These are phyloP conservation scores for Amphipoea lucens DNA, from an alignment of 2,888 invertebrate species.

Conservation along the genomic window DNA sequence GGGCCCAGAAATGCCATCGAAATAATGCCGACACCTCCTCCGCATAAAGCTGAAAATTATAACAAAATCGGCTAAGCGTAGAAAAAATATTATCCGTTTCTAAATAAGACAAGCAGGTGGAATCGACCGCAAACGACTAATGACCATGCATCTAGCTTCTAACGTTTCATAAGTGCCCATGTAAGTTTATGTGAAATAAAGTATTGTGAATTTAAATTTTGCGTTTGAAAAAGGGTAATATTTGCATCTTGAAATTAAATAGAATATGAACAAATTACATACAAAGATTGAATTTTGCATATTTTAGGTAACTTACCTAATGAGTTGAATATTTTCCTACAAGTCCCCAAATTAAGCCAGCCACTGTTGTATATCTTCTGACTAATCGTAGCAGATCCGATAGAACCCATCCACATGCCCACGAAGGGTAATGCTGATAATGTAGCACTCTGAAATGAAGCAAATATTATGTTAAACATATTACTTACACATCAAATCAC, in stretches of 20 bases:
- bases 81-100: background rate
- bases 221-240: too few relatives aligned
- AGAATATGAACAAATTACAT: background rate
- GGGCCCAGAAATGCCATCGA: constrained; percentile 88
- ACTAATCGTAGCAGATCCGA: constrained; percentile 91
- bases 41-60: constrained; percentile 87
- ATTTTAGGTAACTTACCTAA: constrained; percentile 75
- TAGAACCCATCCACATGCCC: constrained; percentile 92
- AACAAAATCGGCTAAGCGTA: background rate
- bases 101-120: too few relatives aligned
- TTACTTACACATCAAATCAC: background rate
- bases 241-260: background rate
- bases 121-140: too few relatives aligned
- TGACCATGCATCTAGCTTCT: background rate
- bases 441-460: constrained; percentile 89
- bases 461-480: background rate
- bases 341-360: constrained; percentile 70
- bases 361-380: constrained; percentile 86
- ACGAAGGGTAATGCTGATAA: constrained; percentile 93
- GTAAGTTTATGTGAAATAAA: background rate
- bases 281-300: background rate
- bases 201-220: background rate
- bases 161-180: background rate
- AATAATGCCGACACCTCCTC: constrained; percentile 91
- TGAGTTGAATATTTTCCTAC: constrained; percentile 89